Evolutionary conservation across 2,888 invertebrate species (phyloP), one percentile per base, ranked within the genome.

Genomic region (Automeris io): DNA sequence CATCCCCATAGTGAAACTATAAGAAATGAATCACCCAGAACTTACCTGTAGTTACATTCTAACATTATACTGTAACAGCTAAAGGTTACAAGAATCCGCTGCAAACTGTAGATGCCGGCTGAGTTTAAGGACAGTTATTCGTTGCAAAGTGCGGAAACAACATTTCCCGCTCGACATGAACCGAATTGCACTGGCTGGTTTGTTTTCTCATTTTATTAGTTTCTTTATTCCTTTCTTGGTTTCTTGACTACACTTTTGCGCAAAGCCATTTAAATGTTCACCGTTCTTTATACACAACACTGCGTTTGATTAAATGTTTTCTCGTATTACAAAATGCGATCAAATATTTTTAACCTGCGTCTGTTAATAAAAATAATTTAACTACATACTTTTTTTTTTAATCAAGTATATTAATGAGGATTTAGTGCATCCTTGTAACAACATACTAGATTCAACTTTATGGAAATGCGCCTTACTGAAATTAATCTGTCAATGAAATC

Each of bases 111-210:
- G 33, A 34, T 46, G 45, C 40, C 49, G 41, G 51, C 56, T 46
- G 55, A 54, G 58, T 54, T 54, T 49, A 48, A 63, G n/a, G 60
- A 58, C 70, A 61, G 58, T 61, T 68, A 65, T 61, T 55, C 50
- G 49, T 48, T 49, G 54, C 54, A 57, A 64, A 63, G 59, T 61
- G 62, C 54, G 61, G 57, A 62, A 65, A 61, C 60, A 61, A 56
- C 59, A 51, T 59, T 61, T 52, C 51, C 46, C 52, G 49, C 50
- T 54, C 54, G 50, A 58, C 57, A 58, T 56, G 54, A 56, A 65
- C 61, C 57, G 56, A 62, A 61, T 61, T 60, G 63, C 57, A 57
- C 49, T 57, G 45, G 43, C 48, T 46, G 42, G 51, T 49, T 58
- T 67, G 57, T 61, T 62, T 57, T 49, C 53, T 42, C 51, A 54